Evolutionary conservation across 2,888 invertebrate species (phyloP).

Genomic region (Schrankia costaestrigalis): DNA sequence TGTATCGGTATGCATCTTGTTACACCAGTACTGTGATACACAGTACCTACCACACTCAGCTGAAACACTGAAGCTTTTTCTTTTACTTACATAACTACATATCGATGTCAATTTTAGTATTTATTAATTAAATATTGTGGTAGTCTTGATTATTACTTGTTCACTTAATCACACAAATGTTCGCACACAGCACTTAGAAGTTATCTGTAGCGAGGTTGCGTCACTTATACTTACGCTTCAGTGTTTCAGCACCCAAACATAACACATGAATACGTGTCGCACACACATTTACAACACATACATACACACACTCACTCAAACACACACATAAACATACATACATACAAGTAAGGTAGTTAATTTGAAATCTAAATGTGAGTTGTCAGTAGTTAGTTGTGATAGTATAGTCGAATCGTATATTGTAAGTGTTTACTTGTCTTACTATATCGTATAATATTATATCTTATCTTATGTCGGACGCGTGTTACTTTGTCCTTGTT

Average conservation of each 20-base stretch:
- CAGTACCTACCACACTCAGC: too few species aligned
- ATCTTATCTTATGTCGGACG: conserved; percentile 6
- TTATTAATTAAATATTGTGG: too few species aligned
- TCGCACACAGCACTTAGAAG: background rate
- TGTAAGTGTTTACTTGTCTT: too few species aligned
- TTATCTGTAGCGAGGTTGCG: background rate
- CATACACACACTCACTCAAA: background rate
- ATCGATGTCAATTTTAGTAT: background rate
- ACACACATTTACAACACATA: background rate
- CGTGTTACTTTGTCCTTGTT: conserved; percentile 13
- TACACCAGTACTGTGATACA: too few species aligned
- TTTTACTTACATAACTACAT: background rate
- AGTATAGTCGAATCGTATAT: too few species aligned
- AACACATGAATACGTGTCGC: background rate
- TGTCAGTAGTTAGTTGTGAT: too few species aligned
- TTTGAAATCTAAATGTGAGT: too few species aligned
- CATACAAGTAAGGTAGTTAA: too few species aligned
- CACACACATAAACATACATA: background rate
- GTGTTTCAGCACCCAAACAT: background rate
- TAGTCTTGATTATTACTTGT: too few species aligned
- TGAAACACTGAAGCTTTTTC: background rate
- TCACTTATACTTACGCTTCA: background rate
- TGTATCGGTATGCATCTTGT: too few species aligned
- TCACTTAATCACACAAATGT: conserved; percentile 1
- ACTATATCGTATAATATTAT: conserved; percentile 4